A percentile compares a stretch with the other conserved stretches of the same genome.
Conservation (phyloP, 2,888 invertebrate genomes). For the Cephus pygmeus region DNA sequence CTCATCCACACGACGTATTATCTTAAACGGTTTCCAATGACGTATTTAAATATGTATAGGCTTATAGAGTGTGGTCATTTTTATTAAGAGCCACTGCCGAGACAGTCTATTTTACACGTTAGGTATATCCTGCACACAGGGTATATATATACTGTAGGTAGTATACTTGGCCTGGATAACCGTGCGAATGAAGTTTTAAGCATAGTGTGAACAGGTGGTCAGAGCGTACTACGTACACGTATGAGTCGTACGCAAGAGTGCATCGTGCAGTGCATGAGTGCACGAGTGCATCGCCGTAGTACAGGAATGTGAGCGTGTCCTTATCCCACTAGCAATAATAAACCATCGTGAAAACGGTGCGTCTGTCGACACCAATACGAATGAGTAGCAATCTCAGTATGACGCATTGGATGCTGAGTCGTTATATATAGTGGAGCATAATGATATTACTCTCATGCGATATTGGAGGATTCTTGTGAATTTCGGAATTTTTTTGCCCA, state of each 20-base stretch:
- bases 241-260: background rate
- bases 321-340: conserved; percentile 10
- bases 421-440: background rate
- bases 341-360: conserved; percentile 17
- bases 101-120: background rate
- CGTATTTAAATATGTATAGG: background rate
- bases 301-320: background rate
- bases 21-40: background rate
- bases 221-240: conserved; percentile 1
- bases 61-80: background rate
- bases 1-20: background rate
- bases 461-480: background rate
- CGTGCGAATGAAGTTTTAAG: conserved; percentile 22
- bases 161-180: conserved; percentile 1
- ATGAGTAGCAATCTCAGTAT: background rate
- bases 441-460: conserved; percentile 10
- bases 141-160: background rate
- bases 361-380: conserved; percentile 11
- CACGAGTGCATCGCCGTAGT: background rate
- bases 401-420: conserved; percentile 1
- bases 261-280: background rate
- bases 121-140: background rate
- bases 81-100: background rate
- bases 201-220: conserved; percentile 39
- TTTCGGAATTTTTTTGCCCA: background rate